Evolutionary conservation across 2,888 invertebrate genomes (phyloP).

Genomic region (Hyposoter dolosus): DNA sequence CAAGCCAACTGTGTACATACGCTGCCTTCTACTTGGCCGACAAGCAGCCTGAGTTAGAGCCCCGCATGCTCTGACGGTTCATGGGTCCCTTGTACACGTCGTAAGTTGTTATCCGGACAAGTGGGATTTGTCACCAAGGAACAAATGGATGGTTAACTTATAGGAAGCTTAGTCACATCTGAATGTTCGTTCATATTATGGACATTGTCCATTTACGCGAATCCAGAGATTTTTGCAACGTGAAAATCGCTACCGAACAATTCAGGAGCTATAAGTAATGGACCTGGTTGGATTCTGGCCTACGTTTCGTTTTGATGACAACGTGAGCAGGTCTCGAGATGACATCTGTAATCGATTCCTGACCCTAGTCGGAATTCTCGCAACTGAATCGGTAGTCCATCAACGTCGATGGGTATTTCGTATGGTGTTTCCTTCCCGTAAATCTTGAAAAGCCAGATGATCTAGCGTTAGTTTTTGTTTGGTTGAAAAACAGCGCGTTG

Average conservation of each 20-base stretch:
- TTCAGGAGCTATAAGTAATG: neutral
- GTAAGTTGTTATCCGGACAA: constrained; percentile 33
- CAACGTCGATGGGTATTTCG: neutral
- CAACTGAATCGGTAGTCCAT: neutral
- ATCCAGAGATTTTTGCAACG: neutral
- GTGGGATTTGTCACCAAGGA: constrained; percentile 32
- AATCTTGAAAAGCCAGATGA: neutral
- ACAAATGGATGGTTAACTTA: constrained; percentile 33
- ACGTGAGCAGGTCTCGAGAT: neutral
- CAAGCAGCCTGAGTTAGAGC: constrained; percentile 19
- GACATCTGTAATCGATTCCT: neutral
- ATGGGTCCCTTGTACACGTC: constrained; percentile 1
- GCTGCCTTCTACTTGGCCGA: neutral
- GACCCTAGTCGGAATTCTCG: neutral
- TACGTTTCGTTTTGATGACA: neutral
- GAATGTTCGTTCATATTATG: neutral
- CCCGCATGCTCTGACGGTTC: constrained; percentile 11
- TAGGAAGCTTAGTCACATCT: neutral
- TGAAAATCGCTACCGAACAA: neutral
- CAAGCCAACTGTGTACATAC: constrained; percentile 1
- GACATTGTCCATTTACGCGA: neutral
- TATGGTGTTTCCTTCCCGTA: neutral
- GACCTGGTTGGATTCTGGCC: neutral
- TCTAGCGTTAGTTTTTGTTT: neutral
- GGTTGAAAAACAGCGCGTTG: constrained; percentile 3